A percentile compares a stretch with the other conserved stretches of the same genome.
Evolutionary conservation across 2,113 vertebrate species (phyloP).

Genomic region (Vidua macroura): DNA sequence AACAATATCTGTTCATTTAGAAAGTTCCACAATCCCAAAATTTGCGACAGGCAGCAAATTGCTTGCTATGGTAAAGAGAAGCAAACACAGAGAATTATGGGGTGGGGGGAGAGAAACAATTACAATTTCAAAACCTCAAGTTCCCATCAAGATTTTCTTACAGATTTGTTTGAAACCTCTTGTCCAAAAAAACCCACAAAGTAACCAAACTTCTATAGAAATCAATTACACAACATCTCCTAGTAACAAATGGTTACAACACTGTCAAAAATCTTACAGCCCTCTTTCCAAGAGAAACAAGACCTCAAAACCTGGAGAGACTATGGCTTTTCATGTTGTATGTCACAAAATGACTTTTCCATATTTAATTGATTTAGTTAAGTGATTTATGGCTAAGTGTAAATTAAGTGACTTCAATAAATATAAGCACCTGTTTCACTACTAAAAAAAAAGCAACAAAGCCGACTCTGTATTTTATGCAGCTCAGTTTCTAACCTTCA

Average conservation of each 20-base stretch:
- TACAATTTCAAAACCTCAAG: background rate
- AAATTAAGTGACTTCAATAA: background rate
- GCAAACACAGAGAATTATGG: background rate
- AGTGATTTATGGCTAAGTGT: background rate
- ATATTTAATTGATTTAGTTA: background rate
- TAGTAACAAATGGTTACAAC: background rate
- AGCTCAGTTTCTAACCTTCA: background rate
- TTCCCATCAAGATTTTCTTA: background rate
- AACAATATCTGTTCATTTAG: background rate
- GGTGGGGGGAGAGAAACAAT: background rate
- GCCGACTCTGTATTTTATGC: background rate
- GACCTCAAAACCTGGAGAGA: background rate
- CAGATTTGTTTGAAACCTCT: background rate
- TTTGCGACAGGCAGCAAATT: background rate
- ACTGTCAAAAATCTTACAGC: background rate
- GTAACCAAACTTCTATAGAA: background rate
- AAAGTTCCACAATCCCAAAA: background rate
- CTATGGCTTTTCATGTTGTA: background rate
- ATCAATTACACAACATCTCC: background rate
- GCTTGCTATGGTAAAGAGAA: background rate
- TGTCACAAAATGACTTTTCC: background rate
- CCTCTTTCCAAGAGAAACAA: background rate
- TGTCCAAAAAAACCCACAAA: accelerated
- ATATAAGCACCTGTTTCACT: background rate
- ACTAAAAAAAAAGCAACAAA: background rate